A percentile compares a stretch with the other conserved stretches of the same genome.
phyloP scores from a whole-genome alignment of 2,888 invertebrate genomes.

The Conistra vaccinii region DNA sequence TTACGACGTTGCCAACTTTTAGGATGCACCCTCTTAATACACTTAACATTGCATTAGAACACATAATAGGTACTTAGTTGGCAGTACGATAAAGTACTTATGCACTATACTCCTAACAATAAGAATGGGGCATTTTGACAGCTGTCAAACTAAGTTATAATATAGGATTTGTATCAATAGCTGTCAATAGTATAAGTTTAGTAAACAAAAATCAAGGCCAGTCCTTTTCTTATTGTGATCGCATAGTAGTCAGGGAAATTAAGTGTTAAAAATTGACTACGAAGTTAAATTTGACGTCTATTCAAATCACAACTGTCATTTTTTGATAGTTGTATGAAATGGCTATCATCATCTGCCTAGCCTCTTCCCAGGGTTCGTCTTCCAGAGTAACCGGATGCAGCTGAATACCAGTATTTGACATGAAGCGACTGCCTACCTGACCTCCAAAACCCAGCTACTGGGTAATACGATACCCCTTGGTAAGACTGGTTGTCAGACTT shows the following conservation, averaged over 20 bases:
- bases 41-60: conserved; percentile 21
- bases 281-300: not conserved
- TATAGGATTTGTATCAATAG: not conserved
- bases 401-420: no score
- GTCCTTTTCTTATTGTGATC: conserved; percentile 14
- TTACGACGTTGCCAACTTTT: no score
- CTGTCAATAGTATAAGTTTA: not conserved
- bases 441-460: no score
- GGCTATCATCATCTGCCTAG: not conserved
- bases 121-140: conserved; percentile 9
- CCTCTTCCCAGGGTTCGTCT: no score
- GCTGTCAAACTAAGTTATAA: not conserved
- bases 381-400: no score
- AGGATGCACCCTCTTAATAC: no score
- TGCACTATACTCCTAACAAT: conserved; percentile 4
- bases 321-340: not conserved
- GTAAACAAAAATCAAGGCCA: not conserved
- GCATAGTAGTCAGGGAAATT: conserved; percentile 2
- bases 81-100: conserved; percentile 27
- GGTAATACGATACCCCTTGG: no score
- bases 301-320: not conserved
- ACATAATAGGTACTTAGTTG: conserved; percentile 37
- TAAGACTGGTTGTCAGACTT: no score
- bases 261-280: not conserved
- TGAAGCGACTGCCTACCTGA: no score